A percentile compares a stretch with the other conserved stretches of the same genome.
Evolutionary conservation across 2,888 invertebrate species (phyloP).

Genomic region (Caenorhabditis parvicauda): DNA sequence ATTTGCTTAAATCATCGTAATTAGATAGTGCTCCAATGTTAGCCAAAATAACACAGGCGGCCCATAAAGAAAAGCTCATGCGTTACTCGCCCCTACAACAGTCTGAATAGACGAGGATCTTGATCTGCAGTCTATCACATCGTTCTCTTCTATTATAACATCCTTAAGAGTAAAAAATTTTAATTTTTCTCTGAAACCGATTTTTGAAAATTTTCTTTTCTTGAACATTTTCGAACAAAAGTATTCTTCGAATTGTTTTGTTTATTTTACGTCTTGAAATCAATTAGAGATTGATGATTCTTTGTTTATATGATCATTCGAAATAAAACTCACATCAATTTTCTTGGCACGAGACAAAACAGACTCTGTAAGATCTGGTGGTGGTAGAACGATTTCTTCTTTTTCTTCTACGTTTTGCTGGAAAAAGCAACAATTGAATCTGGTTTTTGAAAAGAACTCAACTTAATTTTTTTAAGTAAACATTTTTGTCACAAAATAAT

Average conservation of each 20-base stretch:
- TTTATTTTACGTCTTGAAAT: neutral
- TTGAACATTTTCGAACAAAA: no score
- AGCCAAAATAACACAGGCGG: conserved; percentile 4
- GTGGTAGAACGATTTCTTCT: neutral
- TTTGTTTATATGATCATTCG: neutral
- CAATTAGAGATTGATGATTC: neutral
- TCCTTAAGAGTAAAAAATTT: conserved; percentile 4
- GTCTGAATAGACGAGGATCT: conserved; percentile 13
- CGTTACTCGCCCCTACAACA: conserved; percentile 8
- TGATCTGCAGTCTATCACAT: conserved; percentile 1
- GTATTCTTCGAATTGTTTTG: no score
- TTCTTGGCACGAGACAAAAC: conserved; percentile 36
- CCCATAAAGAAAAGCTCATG: neutral
- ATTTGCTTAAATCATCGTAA: no score
- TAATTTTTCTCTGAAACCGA: conserved; percentile 1
- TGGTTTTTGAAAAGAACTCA: no score
- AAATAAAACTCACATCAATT: conserved; percentile 29
- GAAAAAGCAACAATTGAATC: no score
- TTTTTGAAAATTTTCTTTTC: neutral
- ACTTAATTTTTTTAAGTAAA: no score
- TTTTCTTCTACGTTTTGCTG: neutral
- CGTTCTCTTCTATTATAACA: conserved; percentile 5
- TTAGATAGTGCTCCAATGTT: no score
- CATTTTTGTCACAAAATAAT: no score
- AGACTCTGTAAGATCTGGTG: conserved; percentile 9